Evolutionary conservation across 2,888 invertebrate species (phyloP).

Genomic region (Dichetophora obliterata): DNA sequence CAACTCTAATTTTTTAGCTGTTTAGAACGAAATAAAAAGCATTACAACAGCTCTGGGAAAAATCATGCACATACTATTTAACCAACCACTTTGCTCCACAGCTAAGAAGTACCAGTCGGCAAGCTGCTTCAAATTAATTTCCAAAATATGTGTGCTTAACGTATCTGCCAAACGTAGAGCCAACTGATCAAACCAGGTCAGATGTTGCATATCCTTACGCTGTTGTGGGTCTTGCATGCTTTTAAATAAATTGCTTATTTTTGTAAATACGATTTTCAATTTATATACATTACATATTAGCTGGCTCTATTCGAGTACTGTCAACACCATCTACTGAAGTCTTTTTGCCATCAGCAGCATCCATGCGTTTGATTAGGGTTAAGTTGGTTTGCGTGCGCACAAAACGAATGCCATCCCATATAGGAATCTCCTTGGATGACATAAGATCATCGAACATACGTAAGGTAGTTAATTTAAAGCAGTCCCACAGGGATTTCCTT

Average conservation of each 20-base stretch:
- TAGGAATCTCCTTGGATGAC: constrained; percentile 74
- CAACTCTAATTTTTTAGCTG: neutral
- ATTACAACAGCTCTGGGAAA: too few species aligned
- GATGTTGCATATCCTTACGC: constrained; percentile 56
- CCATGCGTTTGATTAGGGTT: neutral
- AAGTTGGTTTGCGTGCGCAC: constrained; percentile 42
- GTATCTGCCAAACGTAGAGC: constrained; percentile 73
- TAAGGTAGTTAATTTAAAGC: constrained; percentile 58
- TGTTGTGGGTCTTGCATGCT: constrained; percentile 35
- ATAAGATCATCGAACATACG: constrained; percentile 75
- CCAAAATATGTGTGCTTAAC: constrained; percentile 77
- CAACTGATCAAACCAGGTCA: constrained; percentile 74
- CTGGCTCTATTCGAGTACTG: neutral
- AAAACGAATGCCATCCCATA: constrained; percentile 76
- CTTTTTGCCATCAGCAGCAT: neutral
- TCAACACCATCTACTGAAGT: neutral
- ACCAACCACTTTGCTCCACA: constrained; percentile 36
- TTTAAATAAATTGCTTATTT: neutral
- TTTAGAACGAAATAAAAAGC: neutral
- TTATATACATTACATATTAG: neutral
- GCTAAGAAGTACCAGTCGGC: constrained; percentile 54
- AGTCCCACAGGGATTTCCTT: constrained; percentile 66
- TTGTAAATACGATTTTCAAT: neutral
- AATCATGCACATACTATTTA: too few species aligned
- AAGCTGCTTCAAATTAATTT: constrained; percentile 73